These are phyloP conservation scores for Acleris laterana DNA, from an alignment of 2,888 invertebrate species.

Conservation along the genomic window DNA sequence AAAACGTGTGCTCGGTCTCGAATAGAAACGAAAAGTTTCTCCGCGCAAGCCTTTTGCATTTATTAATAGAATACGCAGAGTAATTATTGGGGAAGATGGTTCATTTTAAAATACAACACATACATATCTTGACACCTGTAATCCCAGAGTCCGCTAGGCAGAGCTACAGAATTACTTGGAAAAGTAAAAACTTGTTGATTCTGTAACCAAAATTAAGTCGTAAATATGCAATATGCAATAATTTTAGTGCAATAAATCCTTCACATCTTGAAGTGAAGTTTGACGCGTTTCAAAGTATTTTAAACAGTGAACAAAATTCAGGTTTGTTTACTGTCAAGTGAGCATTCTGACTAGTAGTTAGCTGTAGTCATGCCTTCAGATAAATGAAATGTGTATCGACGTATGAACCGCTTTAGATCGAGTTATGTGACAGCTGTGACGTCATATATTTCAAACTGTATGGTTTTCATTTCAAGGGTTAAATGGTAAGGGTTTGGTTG, in stretches of 20 bases:
- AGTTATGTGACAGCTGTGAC: slow-evolving; percentile 31
- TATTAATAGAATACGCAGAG: slow-evolving; percentile 44
- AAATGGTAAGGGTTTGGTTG: background rate
- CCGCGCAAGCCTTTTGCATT: slow-evolving; percentile 53
- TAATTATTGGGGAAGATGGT: background rate
- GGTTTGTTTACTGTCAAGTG: background rate
- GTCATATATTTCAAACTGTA: slow-evolving; percentile 14
- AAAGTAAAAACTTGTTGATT: no score
- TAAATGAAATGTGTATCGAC: slow-evolving; percentile 36
- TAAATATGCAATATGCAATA: no score
- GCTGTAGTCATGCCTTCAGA: slow-evolving; percentile 19
- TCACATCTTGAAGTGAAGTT: no score
- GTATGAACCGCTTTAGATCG: slow-evolving; percentile 22
- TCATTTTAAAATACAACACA: no score
- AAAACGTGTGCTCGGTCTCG: slow-evolving; percentile 54
- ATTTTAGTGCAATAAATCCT: no score
- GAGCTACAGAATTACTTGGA: no score
- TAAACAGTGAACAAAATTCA: no score
- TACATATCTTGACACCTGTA: no score
- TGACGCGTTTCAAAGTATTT: no score
- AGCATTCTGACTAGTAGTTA: background rate
- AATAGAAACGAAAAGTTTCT: slow-evolving; percentile 53
- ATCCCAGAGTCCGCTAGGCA: no score
- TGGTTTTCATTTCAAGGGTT: slow-evolving; percentile 22
- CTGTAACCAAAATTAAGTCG: no score